Evolutionary conservation across 2,797 vertebrate genomes (phyloP).

Genomic region (Sitta carolinensis): DNA sequence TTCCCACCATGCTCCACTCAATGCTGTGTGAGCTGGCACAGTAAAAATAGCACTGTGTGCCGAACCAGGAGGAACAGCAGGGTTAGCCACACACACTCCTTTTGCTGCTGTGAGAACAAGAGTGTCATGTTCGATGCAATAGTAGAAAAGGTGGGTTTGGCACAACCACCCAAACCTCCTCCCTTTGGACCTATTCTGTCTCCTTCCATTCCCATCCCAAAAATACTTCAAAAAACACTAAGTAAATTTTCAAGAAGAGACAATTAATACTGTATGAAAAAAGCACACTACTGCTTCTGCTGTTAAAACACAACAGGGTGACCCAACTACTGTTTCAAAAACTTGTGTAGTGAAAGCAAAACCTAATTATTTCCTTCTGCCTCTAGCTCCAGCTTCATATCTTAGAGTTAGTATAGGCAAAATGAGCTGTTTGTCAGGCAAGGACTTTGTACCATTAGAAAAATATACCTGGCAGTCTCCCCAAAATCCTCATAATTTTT

Average conservation of each 20-base stretch:
- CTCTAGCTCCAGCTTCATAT: background rate
- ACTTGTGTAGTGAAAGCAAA: slow-evolving; percentile 7
- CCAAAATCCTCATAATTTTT: slow-evolving; percentile 59
- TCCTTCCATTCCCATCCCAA: background rate
- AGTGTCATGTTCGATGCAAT: background rate
- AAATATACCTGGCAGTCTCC: slow-evolving; percentile 30
- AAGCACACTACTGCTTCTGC: background rate
- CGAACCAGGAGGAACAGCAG: background rate
- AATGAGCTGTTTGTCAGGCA: slow-evolving; percentile 4
- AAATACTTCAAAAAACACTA: background rate
- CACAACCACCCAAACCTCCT: background rate
- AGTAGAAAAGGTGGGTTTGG: background rate
- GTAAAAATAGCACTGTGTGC: background rate
- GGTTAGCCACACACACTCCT: background rate
- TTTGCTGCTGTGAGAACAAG: background rate
- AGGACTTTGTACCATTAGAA: slow-evolving; percentile 16
- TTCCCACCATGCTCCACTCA: background rate
- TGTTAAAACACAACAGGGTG: background rate
- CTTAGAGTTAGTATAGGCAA: background rate
- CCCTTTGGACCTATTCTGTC: background rate
- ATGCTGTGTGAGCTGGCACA: background rate
- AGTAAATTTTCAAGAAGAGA: background rate
- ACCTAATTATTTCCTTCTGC: slow-evolving; percentile 12
- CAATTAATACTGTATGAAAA: slow-evolving; percentile 2
- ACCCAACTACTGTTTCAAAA: background rate